Conservation (phyloP, 2,888 invertebrate species). For the Acheta domesticus region DNA sequence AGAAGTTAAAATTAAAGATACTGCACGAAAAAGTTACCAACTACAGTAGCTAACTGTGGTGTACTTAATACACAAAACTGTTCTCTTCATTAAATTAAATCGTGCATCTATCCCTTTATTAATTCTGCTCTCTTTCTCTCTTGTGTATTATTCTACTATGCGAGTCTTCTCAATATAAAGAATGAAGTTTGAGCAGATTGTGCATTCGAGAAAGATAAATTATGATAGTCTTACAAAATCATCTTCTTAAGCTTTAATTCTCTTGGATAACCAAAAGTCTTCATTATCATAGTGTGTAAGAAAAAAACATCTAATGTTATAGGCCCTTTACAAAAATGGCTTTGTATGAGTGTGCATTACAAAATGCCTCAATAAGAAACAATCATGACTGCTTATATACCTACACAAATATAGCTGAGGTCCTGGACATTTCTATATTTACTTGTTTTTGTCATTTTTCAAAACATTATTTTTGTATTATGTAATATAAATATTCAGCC, state of each 20-base stretch:
- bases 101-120: conserved; percentile 11
- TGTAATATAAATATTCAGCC: conserved; percentile 23
- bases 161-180: background rate
- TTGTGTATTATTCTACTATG: conserved; percentile 20
- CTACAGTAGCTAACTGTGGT: conserved; percentile 20
- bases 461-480: background rate
- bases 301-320: conserved; percentile 25
- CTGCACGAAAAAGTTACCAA: no score
- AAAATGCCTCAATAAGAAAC: conserved; percentile 23
- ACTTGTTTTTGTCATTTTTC: conserved; percentile 11
- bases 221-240: conserved; percentile 26
- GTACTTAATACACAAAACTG: conserved; percentile 20
- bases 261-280: conserved; percentile 29
- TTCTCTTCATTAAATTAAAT: conserved; percentile 20
- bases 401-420: conserved; percentile 20
- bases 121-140: conserved; percentile 29
- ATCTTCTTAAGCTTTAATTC: conserved; percentile 32
- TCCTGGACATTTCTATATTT: background rate
- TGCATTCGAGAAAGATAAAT: conserved; percentile 24
- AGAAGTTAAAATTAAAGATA: conserved; percentile 18
- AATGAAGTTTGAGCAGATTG: conserved; percentile 7
- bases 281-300: conserved; percentile 25
- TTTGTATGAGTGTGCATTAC: conserved; percentile 21
- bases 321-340: conserved; percentile 21
- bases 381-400: conserved; percentile 26